Evolutionary conservation across 37 sponge, comb jelly and placozoan genomes (phyloP).

Genomic region (Chondrilla cf. caribensis): DNA sequence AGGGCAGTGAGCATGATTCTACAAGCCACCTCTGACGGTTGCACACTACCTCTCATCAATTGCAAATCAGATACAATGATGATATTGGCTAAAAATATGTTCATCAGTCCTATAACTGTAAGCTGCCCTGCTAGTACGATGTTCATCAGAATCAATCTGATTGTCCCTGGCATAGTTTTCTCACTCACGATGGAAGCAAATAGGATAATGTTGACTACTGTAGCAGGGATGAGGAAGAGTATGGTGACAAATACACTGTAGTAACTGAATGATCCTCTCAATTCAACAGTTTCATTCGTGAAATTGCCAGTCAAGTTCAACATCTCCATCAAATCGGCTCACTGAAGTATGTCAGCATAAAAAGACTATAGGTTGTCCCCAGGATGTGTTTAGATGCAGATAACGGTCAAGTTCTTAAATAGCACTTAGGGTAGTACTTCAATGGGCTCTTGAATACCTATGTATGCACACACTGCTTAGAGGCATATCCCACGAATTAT

Average conservation of each 20-base stretch:
- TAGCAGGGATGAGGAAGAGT: neutral
- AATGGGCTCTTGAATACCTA: too few species aligned
- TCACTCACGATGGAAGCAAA: neutral
- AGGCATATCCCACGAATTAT: too few species aligned
- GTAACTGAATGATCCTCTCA: neutral
- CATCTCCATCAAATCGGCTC: too few species aligned
- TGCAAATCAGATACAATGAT: neutral
- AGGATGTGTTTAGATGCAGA: too few species aligned
- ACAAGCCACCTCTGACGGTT: neutral
- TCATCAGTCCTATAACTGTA: neutral
- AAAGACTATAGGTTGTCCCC: too few species aligned
- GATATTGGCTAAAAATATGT: neutral
- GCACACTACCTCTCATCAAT: neutral
- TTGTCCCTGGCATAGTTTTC: neutral
- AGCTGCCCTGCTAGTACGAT: neutral
- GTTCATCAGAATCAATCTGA: neutral
- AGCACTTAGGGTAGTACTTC: too few species aligned
- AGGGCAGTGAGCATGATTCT: neutral
- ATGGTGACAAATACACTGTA: neutral
- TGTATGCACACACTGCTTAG: too few species aligned
- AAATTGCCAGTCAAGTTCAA: too few species aligned
- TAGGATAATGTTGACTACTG: neutral
- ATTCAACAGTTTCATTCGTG: neutral
- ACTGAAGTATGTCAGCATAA: too few species aligned
- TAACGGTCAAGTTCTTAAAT: too few species aligned